Base-by-base conservation (phyloP, 2,113 vertebrate genomes). In the Triplophysa siluroides region DNA sequence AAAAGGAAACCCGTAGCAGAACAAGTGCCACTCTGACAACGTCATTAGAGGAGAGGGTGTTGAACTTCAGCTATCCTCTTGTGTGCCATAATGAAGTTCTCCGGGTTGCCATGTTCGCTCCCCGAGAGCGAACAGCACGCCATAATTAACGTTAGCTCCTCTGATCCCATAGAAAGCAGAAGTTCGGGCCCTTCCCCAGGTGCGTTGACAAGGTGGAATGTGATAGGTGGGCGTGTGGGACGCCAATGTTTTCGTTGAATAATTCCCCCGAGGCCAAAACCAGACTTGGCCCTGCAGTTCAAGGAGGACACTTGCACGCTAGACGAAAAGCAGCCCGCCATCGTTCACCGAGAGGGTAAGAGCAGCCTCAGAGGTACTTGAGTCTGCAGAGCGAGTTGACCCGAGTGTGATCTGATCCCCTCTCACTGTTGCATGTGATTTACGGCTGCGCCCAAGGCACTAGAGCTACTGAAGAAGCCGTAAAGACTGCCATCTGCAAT, bases 61-160 rank as follows among this genome's bases (percentile, higher is more conserved):
- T 74, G 69, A 81, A 70, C 79, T 65, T 29, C 45, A 63, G 63
- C 61, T 33, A 65, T 74, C 61, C 78, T 72, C 8, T 12, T 29
- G 78, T 38, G 21, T 81, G 19, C 64, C 19, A 64, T 78, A 84
- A 78, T 78, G 56, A 84, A 78, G 83, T 61, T 81, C 76, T 70
- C 58, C 79, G 50, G 79, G 83, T 81, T 54, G 63, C 41, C 29
- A 38, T 65, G 69, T 81, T 23, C 14, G 19, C 23, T 74, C 74
- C 11, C 65, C 24, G 3, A 58, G 3, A 58, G 79, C 58, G 38
- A 56, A 81, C 58, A 65, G 38, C 1, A 7, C 21, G 33, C 52
- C 74, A 70, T 84, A 84, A 84, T 84, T 78, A 81, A 78, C 56
- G 65, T 81, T 66, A 29, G 66, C 65, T 65, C 7, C 62, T 62